Evolutionary conservation across 2,888 invertebrate species (phyloP).

Genomic region (Diarsia brunnea): DNA sequence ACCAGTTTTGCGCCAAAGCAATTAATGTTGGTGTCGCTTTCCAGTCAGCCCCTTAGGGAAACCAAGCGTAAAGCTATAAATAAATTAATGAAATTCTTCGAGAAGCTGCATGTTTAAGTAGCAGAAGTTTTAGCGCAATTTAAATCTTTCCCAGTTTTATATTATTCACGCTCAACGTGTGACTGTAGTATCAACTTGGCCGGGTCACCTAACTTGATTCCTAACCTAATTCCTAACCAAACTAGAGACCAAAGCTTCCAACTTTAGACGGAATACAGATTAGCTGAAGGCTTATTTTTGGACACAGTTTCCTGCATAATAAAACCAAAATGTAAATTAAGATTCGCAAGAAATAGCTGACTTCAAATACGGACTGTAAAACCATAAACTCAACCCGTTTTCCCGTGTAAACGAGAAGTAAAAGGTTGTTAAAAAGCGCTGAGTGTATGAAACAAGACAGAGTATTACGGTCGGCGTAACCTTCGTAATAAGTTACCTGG

Average conservation of each 20-base stretch:
- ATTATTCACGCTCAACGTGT: conserved; percentile 43
- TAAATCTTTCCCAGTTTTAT: conserved; percentile 36
- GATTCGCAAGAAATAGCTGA: conserved; percentile 42
- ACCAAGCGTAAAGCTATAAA: conserved; percentile 45
- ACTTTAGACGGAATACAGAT: conserved; percentile 34
- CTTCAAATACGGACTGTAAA: conserved; percentile 36
- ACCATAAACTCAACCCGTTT: conserved; percentile 35
- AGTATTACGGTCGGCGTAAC: conserved; percentile 65
- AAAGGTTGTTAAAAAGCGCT: conserved; percentile 53
- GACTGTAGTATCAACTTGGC: conserved; percentile 29
- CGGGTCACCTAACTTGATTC: conserved; percentile 27
- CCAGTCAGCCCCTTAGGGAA: conserved; percentile 36
- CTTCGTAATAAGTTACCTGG: conserved; percentile 68
- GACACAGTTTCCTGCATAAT: conserved; percentile 5
- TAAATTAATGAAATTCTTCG: conserved; percentile 51
- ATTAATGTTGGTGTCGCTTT: conserved; percentile 47
- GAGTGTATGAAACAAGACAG: conserved; percentile 59
- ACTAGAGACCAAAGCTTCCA: conserved; percentile 19
- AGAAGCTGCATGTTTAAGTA: conserved; percentile 45
- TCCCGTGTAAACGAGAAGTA: conserved; percentile 42
- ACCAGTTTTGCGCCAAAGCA: conserved; percentile 55
- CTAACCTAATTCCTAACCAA: conserved; percentile 45
- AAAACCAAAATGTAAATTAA: conserved; percentile 30
- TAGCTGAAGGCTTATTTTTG: conserved; percentile 20
- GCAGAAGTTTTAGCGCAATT: conserved; percentile 48